These are phyloP conservation scores for Glyphotaelius pellucidus DNA, from an alignment of 2,888 invertebrate genomes.

Conservation along the genomic window DNA sequence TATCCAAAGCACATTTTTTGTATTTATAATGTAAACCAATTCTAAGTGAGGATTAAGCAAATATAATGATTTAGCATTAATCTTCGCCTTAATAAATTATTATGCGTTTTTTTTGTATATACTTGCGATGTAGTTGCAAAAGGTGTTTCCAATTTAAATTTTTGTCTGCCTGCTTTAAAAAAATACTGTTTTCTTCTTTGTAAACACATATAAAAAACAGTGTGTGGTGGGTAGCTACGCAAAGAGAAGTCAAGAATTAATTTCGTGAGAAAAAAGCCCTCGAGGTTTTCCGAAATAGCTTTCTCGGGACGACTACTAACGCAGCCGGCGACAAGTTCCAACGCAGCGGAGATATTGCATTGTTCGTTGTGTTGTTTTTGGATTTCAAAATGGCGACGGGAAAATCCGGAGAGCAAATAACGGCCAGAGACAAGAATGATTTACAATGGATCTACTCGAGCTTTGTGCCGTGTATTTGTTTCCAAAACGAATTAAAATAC, in stretches of 20 bases:
- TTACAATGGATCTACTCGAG: neutral
- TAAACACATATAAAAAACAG: neutral
- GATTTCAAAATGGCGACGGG: conserved; percentile 7
- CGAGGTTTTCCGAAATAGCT: conserved; percentile 17
- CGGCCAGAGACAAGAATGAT: neutral
- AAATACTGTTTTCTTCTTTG: neutral
- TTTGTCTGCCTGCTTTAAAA: neutral
- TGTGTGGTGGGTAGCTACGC: neutral
- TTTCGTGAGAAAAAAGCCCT: neutral
- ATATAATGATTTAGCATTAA: too few relatives aligned
- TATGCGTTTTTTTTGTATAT: too few relatives aligned
- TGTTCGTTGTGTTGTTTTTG: conserved; percentile 23
- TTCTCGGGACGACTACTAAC: neutral
- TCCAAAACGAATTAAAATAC: neutral
- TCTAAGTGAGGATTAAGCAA: too few relatives aligned
- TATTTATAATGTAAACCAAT: too few relatives aligned
- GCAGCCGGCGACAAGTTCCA: neutral
- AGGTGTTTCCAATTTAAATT: too few relatives aligned
- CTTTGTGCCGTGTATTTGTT: neutral
- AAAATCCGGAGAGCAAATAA: neutral
- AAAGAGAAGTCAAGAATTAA: neutral
- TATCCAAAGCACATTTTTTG: too few relatives aligned
- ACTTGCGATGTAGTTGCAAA: neutral
- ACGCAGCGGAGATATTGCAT: neutral
- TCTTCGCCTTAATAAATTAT: too few relatives aligned